Base-by-base conservation (phyloP, 2,113 vertebrate species). In the Malurus elegans region DNA sequence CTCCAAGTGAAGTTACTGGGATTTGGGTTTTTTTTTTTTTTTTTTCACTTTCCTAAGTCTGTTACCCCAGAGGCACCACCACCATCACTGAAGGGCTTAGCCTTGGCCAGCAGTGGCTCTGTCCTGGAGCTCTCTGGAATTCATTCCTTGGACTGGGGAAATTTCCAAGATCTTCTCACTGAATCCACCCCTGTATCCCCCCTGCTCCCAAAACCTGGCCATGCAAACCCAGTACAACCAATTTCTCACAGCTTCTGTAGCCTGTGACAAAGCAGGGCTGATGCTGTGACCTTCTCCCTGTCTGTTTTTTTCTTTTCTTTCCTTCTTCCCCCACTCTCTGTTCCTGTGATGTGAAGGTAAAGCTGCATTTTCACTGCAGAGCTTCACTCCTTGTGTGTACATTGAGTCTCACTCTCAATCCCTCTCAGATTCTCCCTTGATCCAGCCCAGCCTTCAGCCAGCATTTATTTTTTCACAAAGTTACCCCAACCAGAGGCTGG, bases 51-150 rank as follows among this genome's bases (percentile, higher is more conserved):
- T 64, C 9, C 8, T 14, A 5, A n/a, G 6, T 38, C 13, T 38
- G 0, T 18, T 36, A 28, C 17, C 31, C 6, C 23, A 44, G 66
- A 57, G 36, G 21, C 28, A 60, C 7, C 47, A 25, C 10, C 38
- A 47, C 16, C 38, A 29, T 20, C 28, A 11, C 10, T 14, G 32
- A 53, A n/a, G 23, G 32, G 24, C 20, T 79, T 0, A 0, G 4
- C 64, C 25, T 42, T 42, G 40, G 29, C 34, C n/a, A 53, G 15
- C 12, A 24, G 47, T 16, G 28, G 38, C 17, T 34, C 42, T 64
- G 50, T 15, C 50, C 57, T 31, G 25, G 34, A 72, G 9, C 17
- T 48, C 15, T 4, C 24, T 54, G 53, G 10, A 45, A 54, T 12
- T 75, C n/a, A 21, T 3, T 23, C 47, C 25, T 15, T 19, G 45